These are phyloP conservation scores for Hylaeus anthracinus DNA, from an alignment of 1,140 invertebrate genomes.

Conservation along the genomic window DNA sequence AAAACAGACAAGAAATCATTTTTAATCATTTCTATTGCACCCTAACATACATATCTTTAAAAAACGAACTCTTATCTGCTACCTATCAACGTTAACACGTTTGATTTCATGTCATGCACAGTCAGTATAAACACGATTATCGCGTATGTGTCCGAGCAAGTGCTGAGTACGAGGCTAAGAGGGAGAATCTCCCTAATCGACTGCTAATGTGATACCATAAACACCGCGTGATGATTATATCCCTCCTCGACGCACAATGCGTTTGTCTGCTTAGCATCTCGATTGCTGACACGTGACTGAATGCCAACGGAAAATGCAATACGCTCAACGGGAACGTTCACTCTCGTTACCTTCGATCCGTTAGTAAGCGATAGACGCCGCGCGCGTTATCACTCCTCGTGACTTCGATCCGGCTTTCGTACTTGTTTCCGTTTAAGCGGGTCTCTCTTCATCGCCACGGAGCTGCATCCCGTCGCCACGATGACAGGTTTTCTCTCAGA, in stretches of 20 bases:
- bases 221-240: too few relatives aligned
- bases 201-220: neutral
- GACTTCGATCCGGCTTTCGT: neutral
- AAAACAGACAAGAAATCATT: too few relatives aligned
- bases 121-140: too few relatives aligned
- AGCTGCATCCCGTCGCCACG: neutral
- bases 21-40: too few relatives aligned
- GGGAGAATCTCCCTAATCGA: too few relatives aligned
- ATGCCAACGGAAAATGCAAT: conserved; percentile 15
- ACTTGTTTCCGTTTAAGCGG: too few relatives aligned
- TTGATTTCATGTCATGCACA: too few relatives aligned
- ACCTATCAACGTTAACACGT: too few relatives aligned
- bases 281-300: conserved; percentile 22
- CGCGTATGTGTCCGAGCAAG: too few relatives aligned
- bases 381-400: neutral
- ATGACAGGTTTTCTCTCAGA: neutral
- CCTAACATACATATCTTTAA: too few relatives aligned
- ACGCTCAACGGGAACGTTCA: neutral
- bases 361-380: conserved; percentile 22
- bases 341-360: conserved; percentile 8
- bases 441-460: neutral
- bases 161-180: too few relatives aligned
- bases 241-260: neutral
- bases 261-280: conserved; percentile 3
- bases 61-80: too few relatives aligned